Base-by-base conservation (phyloP, 2,113 vertebrate genomes). In the Chlamydotis undulata region DNA sequence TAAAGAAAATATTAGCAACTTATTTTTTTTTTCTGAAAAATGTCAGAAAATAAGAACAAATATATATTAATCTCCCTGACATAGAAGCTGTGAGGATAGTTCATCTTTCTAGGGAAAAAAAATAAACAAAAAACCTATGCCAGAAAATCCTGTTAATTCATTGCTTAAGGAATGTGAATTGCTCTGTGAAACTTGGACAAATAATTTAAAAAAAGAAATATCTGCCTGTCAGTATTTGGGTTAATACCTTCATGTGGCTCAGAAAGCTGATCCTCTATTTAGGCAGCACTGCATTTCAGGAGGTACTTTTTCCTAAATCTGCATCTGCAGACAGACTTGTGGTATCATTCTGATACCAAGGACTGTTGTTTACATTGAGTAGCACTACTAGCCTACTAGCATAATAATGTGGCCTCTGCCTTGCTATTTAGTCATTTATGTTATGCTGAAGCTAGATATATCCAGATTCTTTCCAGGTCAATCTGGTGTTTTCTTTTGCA, bases 291-390 rank as follows among this genome's bases (percentile, higher is more conserved):
- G 14, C 14, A n/a, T 73, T 65, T 77, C 59, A 70, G 16, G 37
- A 6, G 1, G 4, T 56, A 5, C 3, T 90, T 70, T 86, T 45
- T 28, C 10, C 68, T 45, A 87, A 75, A 41, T 33, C n/a, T 87
- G 12, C 5, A 0, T 26, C 56, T 81, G 19, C 0, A 0, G 43
- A 43, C n/a, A 28, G n/a, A 35, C 10, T 52, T 35, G 29, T 25
- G 16, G 2, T 60, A 81, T 64, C 10, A 55, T 7, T 67, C 79
- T 59, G 39, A 50, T 60, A 59, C 21, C 3, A n/a, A 53, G 15
- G 26, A 31, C 13, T 63, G 26, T 12, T 57, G 9, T n/a, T 89
- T 39, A 43, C 4, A 5, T 35, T 49, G 41, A 25, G 17, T 19
- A 50, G 23, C 15, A 5, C 8, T 33, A 12, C 81, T 2, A 47